Evolutionary conservation across 2,888 invertebrate species (phyloP), one percentile per base, ranked within the genome.

Genomic region (Drosophila percnosoma): DNA sequence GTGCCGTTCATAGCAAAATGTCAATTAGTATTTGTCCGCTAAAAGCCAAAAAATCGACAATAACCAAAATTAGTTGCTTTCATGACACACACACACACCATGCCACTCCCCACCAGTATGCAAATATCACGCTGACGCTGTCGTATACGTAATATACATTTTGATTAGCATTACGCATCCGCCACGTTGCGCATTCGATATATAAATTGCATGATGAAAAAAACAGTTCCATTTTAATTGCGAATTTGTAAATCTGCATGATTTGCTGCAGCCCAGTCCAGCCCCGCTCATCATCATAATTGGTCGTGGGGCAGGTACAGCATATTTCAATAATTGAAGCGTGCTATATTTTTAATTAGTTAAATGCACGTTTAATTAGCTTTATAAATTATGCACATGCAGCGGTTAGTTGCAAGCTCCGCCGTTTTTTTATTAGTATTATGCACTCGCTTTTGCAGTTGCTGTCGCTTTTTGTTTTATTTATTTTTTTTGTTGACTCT

Each of bases 361-460:
- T 87, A 87, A 89, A 87, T 87, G 87, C 83, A 80, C 88, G 90
- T 87, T 90, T 87, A 90, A 87, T 90, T 87, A 90, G 87, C 90
- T 87, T 82, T 89, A 90, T 87, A 88, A 90, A 87, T 90, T 90
- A 87, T 87, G 87, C 90, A 88, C 82, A 83, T 83, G 79, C 88
- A 85, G 90, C 90, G 83, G 89, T 87, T 88, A 81, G 85, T 84
- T 77, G 68, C 80, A 66, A 68, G 49, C 71, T 54, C 51, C 33
- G 57, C 51, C 24, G 18, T 27, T 55, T 38, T 54, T 59, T 21
- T 65, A 78, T 45, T 2, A 15, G 34, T 54, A 49, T 61, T 62
- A 74, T 80, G 67, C 67, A 68, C 72, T 81, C 54, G 38, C 53
- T 45, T 65, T 70, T 58, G 15, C 52, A 62, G 45, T 49, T 52